A percentile compares a stretch with the other conserved stretches of the same genome.
These are phyloP conservation scores for Tinamus guttatus DNA, from an alignment of 2,113 vertebrate species.

Conservation along the genomic window DNA sequence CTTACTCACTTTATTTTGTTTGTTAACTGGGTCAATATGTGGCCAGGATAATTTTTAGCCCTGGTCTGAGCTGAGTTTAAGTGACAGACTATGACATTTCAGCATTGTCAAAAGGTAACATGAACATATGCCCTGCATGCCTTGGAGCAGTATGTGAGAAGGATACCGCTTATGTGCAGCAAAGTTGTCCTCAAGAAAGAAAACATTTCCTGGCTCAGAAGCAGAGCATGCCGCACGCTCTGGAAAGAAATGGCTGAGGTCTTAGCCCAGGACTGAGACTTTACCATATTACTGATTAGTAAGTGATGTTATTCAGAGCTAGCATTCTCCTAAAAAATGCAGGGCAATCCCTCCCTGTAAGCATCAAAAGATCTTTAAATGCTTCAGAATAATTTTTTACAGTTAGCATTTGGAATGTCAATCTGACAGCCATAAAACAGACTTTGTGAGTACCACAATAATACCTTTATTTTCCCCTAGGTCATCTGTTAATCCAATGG, in stretches of 20 bases:
- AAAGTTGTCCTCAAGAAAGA: not conserved
- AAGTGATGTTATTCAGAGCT: not conserved
- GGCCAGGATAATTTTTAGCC: not conserved
- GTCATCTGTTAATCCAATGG: conserved; percentile 75
- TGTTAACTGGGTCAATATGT: not conserved
- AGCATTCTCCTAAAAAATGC: not conserved
- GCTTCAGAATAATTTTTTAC: not conserved
- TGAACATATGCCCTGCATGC: not conserved
- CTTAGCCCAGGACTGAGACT: not conserved
- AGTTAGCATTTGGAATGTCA: not conserved
- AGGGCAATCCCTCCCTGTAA: not conserved
- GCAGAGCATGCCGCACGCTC: not conserved
- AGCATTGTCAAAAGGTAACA: not conserved
- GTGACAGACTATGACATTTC: not conserved
- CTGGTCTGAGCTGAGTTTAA: not conserved
- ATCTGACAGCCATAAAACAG: not conserved
- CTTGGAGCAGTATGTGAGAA: not conserved
- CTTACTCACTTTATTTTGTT: not conserved
- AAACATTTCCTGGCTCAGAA: not conserved
- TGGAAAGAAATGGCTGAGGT: not conserved
- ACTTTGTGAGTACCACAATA: not conserved
- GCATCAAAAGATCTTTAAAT: not conserved
- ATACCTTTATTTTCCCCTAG: not conserved
- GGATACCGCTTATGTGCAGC: not conserved
- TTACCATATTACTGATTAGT: not conserved